Evolutionary conservation across 2,888 invertebrate genomes (phyloP), one percentile per base, ranked within the genome.

Genomic region (Eurois occulta): DNA sequence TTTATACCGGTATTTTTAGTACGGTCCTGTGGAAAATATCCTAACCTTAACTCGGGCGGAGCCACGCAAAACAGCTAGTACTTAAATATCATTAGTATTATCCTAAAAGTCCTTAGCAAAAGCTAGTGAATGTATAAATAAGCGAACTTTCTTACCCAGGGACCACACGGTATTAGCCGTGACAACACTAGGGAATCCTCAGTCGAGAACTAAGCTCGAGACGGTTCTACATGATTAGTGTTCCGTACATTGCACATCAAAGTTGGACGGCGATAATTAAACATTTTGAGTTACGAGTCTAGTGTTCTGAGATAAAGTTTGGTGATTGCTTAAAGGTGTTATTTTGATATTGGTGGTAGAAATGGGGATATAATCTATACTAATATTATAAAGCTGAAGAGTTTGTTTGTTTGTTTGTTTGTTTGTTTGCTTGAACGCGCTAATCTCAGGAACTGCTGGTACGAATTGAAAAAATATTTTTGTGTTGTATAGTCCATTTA

Each of bases 131-230:
- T 52, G 38, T 65, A 28, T 75, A 16, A 58, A 48, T 77, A 43
- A 41, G 21, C 58, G 38, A 85, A 85, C 32, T 85, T 80, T 76
- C 58, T 8, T 28, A 55, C n/a, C 24, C 0, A 28, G n/a, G 38
- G 74, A 75, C 52, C 70, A 64, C 62, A 46, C n/a, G 52, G 18
- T 52, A 66, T 76, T 65, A 80, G 58, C 69, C 41, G 52, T 73
- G 81, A 58, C 48, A 75, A 46, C 83, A 81, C 81, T 55, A 41
- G 85, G 81, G 85, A 85, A 71, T 85, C 75, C 71, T 38, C 60
- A 43, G 18, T 13, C 62, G 35, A 62, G 70, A 76, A 64, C 72
- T 81, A 65, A 73, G n/a, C 35, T 5, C 24, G 55, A 84, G 65
- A 48, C 35, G 21, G 73, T 60, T 64, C 55, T 64, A 71, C 41